phyloP scores from a whole-genome alignment of 2,888 invertebrate genomes.

The Dexiosoma caninum region DNA sequence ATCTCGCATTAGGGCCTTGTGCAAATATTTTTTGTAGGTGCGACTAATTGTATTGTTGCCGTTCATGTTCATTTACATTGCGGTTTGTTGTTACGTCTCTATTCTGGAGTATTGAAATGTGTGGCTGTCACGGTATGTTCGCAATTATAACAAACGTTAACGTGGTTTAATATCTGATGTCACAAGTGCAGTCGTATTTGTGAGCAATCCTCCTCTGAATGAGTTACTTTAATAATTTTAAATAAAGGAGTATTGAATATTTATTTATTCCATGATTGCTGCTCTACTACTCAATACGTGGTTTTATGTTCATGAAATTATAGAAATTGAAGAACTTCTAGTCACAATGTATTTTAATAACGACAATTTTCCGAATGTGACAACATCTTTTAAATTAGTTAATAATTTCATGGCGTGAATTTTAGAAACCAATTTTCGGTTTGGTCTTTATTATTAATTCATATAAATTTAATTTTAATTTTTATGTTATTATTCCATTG shows the following conservation, averaged over 20 bases:
- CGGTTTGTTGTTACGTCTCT: background rate
- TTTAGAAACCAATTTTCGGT: background rate
- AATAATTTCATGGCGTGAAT: background rate
- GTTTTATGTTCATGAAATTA: too few species aligned
- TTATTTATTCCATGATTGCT: too few species aligned
- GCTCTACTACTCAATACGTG: too few species aligned
- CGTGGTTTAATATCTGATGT: slow-evolving; percentile 18
- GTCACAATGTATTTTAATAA: too few species aligned
- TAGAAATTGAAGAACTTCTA: too few species aligned
- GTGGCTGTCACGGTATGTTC: background rate
- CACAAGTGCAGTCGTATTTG: slow-evolving; percentile 19
- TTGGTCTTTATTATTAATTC: background rate
- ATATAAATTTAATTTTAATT: slow-evolving; percentile 8
- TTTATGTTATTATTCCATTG: slow-evolving; percentile 25
- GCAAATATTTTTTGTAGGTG: slow-evolving; percentile 5
- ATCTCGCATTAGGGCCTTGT: background rate
- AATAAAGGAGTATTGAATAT: too few species aligned
- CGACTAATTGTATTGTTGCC: background rate
- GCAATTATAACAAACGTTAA: background rate
- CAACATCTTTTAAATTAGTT: too few species aligned
- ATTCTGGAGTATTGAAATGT: background rate
- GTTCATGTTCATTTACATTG: background rate
- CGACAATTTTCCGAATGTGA: too few species aligned
- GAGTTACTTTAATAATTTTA: too few species aligned
- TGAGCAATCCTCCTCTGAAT: slow-evolving; percentile 5